phyloP scores from a whole-genome alignment of 2,888 invertebrate genomes.

The Salpingus planirostris region DNA sequence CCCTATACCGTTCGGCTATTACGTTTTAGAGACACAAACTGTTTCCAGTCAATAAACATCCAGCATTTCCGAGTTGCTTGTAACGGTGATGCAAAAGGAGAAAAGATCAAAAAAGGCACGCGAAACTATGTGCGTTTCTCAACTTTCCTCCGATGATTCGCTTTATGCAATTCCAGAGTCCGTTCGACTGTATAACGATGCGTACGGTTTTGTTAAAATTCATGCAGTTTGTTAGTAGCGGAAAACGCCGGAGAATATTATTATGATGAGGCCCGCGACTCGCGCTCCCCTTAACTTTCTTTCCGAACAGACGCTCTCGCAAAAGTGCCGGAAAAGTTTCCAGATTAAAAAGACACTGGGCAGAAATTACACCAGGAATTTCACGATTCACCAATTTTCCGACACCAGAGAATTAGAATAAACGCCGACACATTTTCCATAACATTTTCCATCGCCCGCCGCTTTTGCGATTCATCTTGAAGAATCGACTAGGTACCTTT shows the following conservation, averaged over 20 bases:
- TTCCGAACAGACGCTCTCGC: conserved; percentile 6
- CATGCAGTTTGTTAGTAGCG: no score
- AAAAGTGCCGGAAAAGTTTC: conserved; percentile 8
- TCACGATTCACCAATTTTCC: no score
- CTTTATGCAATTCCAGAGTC: conserved; percentile 9
- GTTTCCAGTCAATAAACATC: conserved; percentile 14
- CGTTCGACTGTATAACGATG: conserved; percentile 10
- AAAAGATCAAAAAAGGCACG: conserved; percentile 7
- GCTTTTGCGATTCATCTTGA: no score
- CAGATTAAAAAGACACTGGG: conserved; percentile 5
- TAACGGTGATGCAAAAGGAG: conserved; percentile 5
- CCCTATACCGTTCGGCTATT: conserved; percentile 4
- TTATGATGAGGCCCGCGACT: conserved; percentile 3
- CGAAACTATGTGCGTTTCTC: conserved; percentile 3
- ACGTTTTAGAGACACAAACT: conserved; percentile 6
- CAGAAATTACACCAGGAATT: no score
- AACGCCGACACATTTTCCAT: no score
- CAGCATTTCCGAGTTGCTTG: conserved; percentile 8
- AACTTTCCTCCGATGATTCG: conserved; percentile 8
- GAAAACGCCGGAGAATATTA: conserved; percentile 7
- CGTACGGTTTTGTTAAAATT: conserved; percentile 6
- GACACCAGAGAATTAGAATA: no score
- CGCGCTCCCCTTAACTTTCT: conserved; percentile 1
- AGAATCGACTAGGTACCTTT: no score
- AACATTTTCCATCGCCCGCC: no score